These are phyloP conservation scores for Mellivora capensis DNA, from an alignment of 2,113 vertebrate species.

Conservation along the genomic window DNA sequence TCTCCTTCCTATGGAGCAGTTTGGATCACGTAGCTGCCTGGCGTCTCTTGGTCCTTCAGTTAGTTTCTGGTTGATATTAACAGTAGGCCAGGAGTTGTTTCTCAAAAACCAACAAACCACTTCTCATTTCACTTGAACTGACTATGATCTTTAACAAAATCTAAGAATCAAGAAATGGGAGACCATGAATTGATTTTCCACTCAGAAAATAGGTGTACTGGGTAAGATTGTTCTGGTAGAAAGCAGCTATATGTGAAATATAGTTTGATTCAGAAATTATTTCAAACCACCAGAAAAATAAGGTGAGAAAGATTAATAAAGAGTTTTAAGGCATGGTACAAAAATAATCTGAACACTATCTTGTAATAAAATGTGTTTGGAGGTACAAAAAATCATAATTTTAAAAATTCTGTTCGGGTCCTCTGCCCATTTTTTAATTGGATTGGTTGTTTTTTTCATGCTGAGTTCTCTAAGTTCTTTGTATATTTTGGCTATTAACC, in stretches of 20 bases:
- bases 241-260: not conserved
- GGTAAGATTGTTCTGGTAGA: not conserved
- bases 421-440: not conserved
- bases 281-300: slow-evolving; percentile 20
- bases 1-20: not conserved
- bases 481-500: not conserved
- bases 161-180: not conserved
- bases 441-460: not conserved
- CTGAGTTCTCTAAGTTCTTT: not conserved
- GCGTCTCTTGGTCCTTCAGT: not conserved
- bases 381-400: not conserved
- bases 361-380: not conserved
- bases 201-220: not conserved
- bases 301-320: not conserved
- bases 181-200: not conserved
- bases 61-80: not conserved
- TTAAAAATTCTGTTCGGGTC: not conserved
- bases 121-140: not conserved
- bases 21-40: not conserved
- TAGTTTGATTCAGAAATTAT: not conserved
- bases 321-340: not conserved
- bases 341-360: not conserved
- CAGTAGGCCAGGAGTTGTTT: not conserved
- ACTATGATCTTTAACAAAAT: not conserved
- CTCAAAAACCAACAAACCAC: not conserved